A percentile compares a stretch with the other conserved stretches of the same genome.
Evolutionary conservation across 1,140 invertebrate genomes (phyloP).

Genomic region (Musca vetustissima): DNA sequence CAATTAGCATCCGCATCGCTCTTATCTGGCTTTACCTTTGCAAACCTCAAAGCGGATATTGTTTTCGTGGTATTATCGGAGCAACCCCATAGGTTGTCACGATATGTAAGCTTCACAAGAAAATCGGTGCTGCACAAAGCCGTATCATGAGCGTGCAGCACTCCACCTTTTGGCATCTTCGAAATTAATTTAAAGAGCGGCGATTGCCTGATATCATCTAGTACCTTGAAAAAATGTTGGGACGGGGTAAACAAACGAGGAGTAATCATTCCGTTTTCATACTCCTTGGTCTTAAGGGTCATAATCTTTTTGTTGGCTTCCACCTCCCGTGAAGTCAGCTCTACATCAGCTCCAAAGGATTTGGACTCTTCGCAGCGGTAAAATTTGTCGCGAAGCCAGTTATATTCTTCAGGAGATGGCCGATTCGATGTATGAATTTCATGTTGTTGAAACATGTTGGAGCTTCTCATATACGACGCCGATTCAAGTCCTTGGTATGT

Average conservation of each 20-base stretch:
- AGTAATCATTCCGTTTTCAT: conserved; percentile 62
- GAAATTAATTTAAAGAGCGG: conserved; percentile 68
- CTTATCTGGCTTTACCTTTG: conserved; percentile 45
- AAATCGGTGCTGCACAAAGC: no score
- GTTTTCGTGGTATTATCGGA: conserved; percentile 43
- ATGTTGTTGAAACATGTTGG: background rate
- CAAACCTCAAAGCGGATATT: conserved; percentile 54
- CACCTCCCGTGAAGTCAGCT: conserved; percentile 61
- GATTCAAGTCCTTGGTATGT: no score
- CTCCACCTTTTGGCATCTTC: conserved; percentile 71
- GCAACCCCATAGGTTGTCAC: conserved; percentile 71
- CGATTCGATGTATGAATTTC: conserved; percentile 34
- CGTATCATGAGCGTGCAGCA: conserved; percentile 73
- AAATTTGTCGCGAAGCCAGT: conserved; percentile 39
- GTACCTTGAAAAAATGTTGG: conserved; percentile 67
- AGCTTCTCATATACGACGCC: background rate
- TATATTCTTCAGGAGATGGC: conserved; percentile 43
- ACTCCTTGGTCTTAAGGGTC: conserved; percentile 65
- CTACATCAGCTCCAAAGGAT: conserved; percentile 57
- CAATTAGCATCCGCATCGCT: conserved; percentile 44
- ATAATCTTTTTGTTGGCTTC: conserved; percentile 69
- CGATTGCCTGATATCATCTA: conserved; percentile 63
- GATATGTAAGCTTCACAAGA: conserved; percentile 69
- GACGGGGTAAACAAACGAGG: conserved; percentile 65
- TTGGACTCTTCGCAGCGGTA: conserved; percentile 45